Evolutionary conservation across 2,797 vertebrate species (phyloP).

Genomic region (Arctocebus calabarensis): DNA sequence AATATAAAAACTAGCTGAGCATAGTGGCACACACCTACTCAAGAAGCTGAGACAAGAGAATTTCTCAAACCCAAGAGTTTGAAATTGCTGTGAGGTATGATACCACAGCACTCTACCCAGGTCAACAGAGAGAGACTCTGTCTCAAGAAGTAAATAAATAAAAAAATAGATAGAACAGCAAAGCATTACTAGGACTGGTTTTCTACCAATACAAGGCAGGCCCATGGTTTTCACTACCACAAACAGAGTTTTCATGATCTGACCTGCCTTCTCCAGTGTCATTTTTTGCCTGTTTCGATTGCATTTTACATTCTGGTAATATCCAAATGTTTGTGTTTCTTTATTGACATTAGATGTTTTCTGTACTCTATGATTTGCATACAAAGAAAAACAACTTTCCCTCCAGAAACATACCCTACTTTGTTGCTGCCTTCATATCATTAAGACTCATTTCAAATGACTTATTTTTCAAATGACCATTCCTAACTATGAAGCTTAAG

Average conservation of each 20-base stretch:
- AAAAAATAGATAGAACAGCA: background rate
- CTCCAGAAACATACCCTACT: background rate
- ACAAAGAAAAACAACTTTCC: conserved; percentile 30
- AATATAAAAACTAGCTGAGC: too few species aligned
- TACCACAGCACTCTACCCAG: too few species aligned
- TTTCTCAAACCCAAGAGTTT: too few species aligned
- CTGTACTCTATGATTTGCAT: background rate
- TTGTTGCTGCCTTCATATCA: background rate
- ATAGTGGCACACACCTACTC: too few species aligned
- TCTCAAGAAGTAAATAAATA: too few species aligned
- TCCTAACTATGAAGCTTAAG: background rate
- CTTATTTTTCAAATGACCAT: background rate
- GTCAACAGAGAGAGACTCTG: too few species aligned
- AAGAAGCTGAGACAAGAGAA: too few species aligned
- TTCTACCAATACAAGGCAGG: background rate
- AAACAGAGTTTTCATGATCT: background rate
- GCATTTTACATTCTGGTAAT: background rate
- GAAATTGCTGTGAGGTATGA: too few species aligned
- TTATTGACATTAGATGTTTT: background rate
- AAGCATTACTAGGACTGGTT: background rate
- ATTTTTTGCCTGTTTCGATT: background rate
- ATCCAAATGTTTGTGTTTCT: background rate
- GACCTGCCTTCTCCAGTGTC: background rate
- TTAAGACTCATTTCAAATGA: background rate
- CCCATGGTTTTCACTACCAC: background rate